These are phyloP conservation scores for Macaca mulatta DNA, from an alignment of 2,113 vertebrate genomes.

Conservation along the genomic window DNA sequence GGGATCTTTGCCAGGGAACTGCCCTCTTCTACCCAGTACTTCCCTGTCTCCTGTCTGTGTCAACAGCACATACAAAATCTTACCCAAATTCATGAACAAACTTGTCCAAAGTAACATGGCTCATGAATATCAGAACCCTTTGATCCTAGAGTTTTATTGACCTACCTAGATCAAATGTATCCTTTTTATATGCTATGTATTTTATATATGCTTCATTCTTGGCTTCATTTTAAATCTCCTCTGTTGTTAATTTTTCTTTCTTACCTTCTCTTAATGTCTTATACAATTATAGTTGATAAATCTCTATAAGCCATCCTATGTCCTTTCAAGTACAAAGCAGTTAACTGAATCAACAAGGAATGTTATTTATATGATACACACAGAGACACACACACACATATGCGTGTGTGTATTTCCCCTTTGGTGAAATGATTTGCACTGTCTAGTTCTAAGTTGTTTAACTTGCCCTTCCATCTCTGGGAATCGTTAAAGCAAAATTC, in stretches of 20 bases:
- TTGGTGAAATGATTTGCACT: background rate
- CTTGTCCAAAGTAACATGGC: background rate
- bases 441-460: background rate
- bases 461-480: background rate
- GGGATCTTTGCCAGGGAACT: too few species aligned
- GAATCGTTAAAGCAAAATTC: constrained; percentile 16
- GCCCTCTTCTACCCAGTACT: too few species aligned
- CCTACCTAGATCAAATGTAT: background rate
- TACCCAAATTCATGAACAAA: background rate
- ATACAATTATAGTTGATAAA: background rate
- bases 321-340: constrained; percentile 30
- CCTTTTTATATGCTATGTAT: background rate
- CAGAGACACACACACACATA: background rate
- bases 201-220: background rate
- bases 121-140: background rate
- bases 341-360: constrained; percentile 23
- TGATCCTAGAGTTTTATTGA: background rate
- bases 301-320: background rate
- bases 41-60: too few species aligned
- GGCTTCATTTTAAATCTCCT: constrained; percentile 19
- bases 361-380: background rate
- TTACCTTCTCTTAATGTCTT: background rate
- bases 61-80: background rate
- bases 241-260: background rate
- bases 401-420: background rate